A percentile compares a stretch with the other conserved stretches of the same genome.
Evolutionary conservation across 1,140 invertebrate species (phyloP).

Genomic region (Atopsyche davidsoni): DNA sequence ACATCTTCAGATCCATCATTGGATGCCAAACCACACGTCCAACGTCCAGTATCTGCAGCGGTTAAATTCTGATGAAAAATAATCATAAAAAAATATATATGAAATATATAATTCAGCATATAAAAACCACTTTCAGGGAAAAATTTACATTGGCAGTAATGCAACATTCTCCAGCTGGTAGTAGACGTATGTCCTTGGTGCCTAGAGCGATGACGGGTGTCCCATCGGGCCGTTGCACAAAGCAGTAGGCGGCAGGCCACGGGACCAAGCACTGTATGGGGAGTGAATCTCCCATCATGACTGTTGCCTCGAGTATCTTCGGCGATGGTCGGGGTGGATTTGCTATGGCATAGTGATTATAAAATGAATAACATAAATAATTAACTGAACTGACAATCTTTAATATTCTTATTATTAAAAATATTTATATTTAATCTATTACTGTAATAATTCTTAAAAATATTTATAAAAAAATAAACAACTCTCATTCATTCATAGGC

Average conservation of each 20-base stretch:
- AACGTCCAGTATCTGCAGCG: neutral
- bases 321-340: neutral
- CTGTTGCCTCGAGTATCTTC: neutral
- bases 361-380: neutral
- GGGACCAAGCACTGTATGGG: slow-evolving; percentile 8
- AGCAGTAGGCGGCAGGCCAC: slow-evolving; percentile 14
- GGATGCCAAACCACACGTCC: slow-evolving; percentile 8
- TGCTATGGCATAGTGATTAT: neutral
- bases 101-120: neutral
- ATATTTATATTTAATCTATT: neutral
- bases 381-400: neutral
- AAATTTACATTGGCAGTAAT: slow-evolving; percentile 1
- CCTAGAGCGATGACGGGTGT: neutral
- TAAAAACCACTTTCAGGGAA: too few species aligned
- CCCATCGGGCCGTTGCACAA: slow-evolving; percentile 5
- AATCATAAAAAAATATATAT: neutral
- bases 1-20: slow-evolving; percentile 1
- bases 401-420: slow-evolving; percentile 1
- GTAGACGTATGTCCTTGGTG: neutral
- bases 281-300: slow-evolving; percentile 1
- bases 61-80: slow-evolving; percentile 1
- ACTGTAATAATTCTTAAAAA: neutral
- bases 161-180: slow-evolving; percentile 1
- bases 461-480: slow-evolving; percentile 1
- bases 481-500: neutral